These are phyloP conservation scores for Gambusia holbrooki DNA, from an alignment of 2,113 vertebrate genomes.

Conservation along the genomic window DNA sequence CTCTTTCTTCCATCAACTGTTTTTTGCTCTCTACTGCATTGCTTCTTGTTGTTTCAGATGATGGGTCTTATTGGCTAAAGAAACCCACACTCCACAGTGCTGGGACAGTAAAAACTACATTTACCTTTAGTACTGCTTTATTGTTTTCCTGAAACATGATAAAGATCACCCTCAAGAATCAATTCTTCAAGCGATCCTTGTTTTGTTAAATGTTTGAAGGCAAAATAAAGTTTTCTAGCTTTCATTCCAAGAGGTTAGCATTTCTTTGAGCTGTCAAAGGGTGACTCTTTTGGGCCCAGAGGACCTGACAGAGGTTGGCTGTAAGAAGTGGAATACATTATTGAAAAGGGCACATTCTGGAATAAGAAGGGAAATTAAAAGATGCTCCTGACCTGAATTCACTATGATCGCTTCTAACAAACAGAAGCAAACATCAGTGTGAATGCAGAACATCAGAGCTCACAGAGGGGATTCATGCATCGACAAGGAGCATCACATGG, in stretches of 20 bases:
- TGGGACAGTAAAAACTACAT: background rate
- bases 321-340: slow-evolving; percentile 52
- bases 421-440: slow-evolving; percentile 35
- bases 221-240: background rate
- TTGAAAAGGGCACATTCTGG: slow-evolving; percentile 35
- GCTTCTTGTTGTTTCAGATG: background rate
- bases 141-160: background rate
- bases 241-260: background rate
- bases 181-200: background rate
- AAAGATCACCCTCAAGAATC: background rate
- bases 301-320: slow-evolving; percentile 32
- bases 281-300: slow-evolving; percentile 17
- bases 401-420: slow-evolving; percentile 50
- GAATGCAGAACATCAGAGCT: slow-evolving; percentile 44
- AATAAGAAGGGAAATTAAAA: slow-evolving; percentile 41
- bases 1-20: background rate
- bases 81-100: background rate
- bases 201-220: slow-evolving; percentile 7
- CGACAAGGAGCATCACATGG: slow-evolving; percentile 22
- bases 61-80: background rate
- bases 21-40: background rate
- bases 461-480: slow-evolving; percentile 20
- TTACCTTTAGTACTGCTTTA: background rate
- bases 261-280: slow-evolving; percentile 14
- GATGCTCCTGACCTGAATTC: slow-evolving; percentile 49